Conservation (phyloP, 2,888 invertebrate species). For the Lycia hirtaria region DNA sequence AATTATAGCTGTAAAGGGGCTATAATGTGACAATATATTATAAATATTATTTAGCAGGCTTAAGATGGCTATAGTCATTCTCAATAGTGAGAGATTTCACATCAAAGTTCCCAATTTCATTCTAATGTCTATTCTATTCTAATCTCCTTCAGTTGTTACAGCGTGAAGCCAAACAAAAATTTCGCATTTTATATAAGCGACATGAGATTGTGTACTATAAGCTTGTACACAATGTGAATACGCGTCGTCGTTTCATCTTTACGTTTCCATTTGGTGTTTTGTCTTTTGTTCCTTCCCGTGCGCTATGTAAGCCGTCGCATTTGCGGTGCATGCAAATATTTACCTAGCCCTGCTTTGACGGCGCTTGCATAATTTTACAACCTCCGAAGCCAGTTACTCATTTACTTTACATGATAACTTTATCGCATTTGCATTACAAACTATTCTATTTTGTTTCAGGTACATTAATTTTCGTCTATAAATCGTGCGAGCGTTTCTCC, state of each 20-base stretch:
- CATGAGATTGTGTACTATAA: too few relatives aligned
- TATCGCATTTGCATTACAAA: slow-evolving; percentile 19
- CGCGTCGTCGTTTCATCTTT: slow-evolving; percentile 56
- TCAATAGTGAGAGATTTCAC: too few relatives aligned
- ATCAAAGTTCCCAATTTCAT: too few relatives aligned
- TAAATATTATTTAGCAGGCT: too few relatives aligned
- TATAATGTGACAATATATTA: too few relatives aligned
- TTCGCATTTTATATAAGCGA: too few relatives aligned
- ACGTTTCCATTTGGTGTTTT: slow-evolving; percentile 67
- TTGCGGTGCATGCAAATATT: slow-evolving; percentile 72
- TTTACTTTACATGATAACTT: slow-evolving; percentile 17
- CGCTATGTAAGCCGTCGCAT: slow-evolving; percentile 63
- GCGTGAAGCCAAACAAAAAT: too few relatives aligned
- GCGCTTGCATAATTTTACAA: slow-evolving; percentile 63
- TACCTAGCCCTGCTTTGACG: slow-evolving; percentile 64
- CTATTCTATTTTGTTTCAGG: slow-evolving; percentile 30
- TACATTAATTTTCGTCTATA: slow-evolving; percentile 14
- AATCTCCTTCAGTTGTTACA: too few relatives aligned
- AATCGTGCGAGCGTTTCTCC: slow-evolving; percentile 8
- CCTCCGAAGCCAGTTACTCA: slow-evolving; percentile 31
- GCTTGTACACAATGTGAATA: too few relatives aligned
- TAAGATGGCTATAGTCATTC: too few relatives aligned
- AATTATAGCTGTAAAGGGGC: too few relatives aligned
- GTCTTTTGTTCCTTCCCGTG: slow-evolving; percentile 73
- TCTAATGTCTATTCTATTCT: too few relatives aligned